A percentile compares a stretch with the other conserved stretches of the same genome.
phyloP scores from a whole-genome alignment of 2,113 vertebrate genomes.

The Pardalotus punctatus region DNA sequence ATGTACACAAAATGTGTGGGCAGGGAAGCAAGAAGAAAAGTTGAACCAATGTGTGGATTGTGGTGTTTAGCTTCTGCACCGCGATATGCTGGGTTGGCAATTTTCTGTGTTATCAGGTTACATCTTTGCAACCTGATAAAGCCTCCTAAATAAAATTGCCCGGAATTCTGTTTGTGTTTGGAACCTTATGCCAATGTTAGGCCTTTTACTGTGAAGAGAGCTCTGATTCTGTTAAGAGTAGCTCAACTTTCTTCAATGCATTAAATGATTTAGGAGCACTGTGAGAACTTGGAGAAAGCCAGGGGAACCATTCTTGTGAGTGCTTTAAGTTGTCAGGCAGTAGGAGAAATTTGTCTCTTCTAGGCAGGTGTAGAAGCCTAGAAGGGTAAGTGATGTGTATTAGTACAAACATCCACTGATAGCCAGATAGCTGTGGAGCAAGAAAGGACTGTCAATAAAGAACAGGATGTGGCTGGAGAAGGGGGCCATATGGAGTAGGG shows the following conservation, averaged over 20 bases:
- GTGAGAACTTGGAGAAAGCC: not conserved
- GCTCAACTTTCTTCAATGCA: not conserved
- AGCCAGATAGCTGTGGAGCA: not conserved
- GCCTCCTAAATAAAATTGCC: not conserved
- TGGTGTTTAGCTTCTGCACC: not conserved
- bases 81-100: not conserved
- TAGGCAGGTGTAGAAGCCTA: not conserved
- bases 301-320: not conserved
- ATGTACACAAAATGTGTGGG: not conserved
- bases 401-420: not conserved
- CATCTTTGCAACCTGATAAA: not conserved
- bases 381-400: not conserved
- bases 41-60: not conserved
- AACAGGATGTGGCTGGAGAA: not conserved
- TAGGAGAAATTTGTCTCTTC: not conserved
- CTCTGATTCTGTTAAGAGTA: not conserved
- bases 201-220: not conserved
- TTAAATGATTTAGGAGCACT: not conserved
- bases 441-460: not conserved
- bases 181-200: not conserved
- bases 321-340: not conserved
- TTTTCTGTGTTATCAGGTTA: not conserved
- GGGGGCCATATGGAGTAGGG: not conserved
- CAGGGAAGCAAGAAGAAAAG: not conserved
- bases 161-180: not conserved